These are phyloP conservation scores for Heliornis fulica DNA, from an alignment of 2,113 vertebrate genomes.

Conservation along the genomic window DNA sequence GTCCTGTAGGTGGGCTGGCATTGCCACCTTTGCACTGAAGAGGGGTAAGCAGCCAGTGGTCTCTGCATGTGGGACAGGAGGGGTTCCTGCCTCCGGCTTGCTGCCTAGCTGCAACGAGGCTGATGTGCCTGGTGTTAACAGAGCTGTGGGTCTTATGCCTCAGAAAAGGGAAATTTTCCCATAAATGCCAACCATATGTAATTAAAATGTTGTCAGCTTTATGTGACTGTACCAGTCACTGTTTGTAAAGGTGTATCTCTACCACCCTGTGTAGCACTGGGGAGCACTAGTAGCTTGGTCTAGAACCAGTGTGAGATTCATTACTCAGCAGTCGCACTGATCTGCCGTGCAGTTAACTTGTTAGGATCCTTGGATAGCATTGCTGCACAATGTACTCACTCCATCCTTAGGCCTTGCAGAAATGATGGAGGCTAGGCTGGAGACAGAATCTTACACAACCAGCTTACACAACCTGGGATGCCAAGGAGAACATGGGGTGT, in stretches of 20 bases:
- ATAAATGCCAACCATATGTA: neutral
- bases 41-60: neutral
- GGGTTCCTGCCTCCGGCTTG: neutral
- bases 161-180: neutral
- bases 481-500: neutral
- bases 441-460: no score
- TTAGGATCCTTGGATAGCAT: neutral
- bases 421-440: neutral
- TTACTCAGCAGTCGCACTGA: neutral
- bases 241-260: neutral
- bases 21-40: neutral
- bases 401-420: neutral
- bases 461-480: no score
- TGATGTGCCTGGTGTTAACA: neutral
- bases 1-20: neutral
- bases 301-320: neutral
- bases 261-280: neutral
- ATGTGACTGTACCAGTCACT: neutral
- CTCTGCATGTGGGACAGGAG: neutral
- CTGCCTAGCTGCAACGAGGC: neutral
- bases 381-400: neutral
- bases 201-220: neutral
- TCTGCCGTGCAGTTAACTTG: neutral
- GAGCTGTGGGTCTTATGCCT: neutral
- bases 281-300: neutral